phyloP scores from a whole-genome alignment of 2,888 invertebrate species.

The Neoitamus cyanurus region DNA sequence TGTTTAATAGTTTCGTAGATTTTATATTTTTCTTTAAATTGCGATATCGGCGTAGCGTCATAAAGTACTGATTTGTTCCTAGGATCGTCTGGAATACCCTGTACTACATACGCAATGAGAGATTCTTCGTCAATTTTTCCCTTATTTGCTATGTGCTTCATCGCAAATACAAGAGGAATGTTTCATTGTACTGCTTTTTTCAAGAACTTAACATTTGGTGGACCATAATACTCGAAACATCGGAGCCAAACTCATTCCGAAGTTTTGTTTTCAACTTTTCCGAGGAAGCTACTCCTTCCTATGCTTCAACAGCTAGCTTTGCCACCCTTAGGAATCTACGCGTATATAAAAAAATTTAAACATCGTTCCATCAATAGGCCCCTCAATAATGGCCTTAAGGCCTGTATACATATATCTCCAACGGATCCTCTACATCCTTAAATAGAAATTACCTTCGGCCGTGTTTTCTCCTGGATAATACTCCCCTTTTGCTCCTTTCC shows the following conservation, averaged over 20 bases:
- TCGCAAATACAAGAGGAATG: slow-evolving; percentile 43
- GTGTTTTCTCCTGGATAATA: too few relatives aligned
- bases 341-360: slow-evolving; percentile 48
- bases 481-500: too few relatives aligned
- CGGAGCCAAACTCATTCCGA: slow-evolving; percentile 21
- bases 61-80: slow-evolving; percentile 44
- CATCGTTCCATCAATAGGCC: slow-evolving; percentile 44
- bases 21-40: neutral
- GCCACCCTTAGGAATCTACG: slow-evolving; percentile 48
- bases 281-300: slow-evolving; percentile 5
- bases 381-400: slow-evolving; percentile 6
- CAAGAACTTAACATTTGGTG: slow-evolving; percentile 31
- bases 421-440: slow-evolving; percentile 47
- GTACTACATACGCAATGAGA: slow-evolving; percentile 43
- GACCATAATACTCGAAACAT: slow-evolving; percentile 40
- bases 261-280: slow-evolving; percentile 34
- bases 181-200: slow-evolving; percentile 42
- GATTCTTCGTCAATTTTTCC: slow-evolving; percentile 46
- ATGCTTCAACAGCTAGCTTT: slow-evolving; percentile 30
- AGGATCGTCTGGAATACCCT: slow-evolving; percentile 44
- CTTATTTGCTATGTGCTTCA: slow-evolving; percentile 48
- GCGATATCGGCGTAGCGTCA: neutral
- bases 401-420: slow-evolving; percentile 46
- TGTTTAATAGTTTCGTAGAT: neutral
- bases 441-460: slow-evolving; percentile 45